Evolutionary conservation across 2,797 vertebrate genomes (phyloP).

Genomic region (Rhinatrema bivittatum): DNA sequence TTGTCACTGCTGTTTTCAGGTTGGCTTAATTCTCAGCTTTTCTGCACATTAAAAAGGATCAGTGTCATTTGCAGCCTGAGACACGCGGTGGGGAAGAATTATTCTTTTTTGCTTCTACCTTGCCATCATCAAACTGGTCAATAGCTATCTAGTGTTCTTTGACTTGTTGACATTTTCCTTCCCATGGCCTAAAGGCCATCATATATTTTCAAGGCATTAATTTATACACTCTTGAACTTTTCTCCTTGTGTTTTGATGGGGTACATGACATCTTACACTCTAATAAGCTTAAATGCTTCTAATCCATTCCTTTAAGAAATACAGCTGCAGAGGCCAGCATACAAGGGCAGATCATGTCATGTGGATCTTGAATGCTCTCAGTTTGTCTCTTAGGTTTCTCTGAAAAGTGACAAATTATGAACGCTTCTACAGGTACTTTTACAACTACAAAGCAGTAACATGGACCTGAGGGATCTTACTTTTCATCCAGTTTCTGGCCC

Average conservation of each 20-base stretch:
- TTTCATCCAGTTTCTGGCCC: constrained; percentile 57
- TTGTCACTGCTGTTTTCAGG: constrained; percentile 16
- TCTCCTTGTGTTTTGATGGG: constrained; percentile 27
- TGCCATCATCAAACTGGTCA: constrained; percentile 27
- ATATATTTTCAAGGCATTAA: constrained; percentile 44
- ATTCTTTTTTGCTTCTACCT: constrained; percentile 25
- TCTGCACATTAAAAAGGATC: constrained; percentile 29
- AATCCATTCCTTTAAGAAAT: constrained; percentile 68
- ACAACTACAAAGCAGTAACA: constrained; percentile 53
- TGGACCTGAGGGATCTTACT: constrained; percentile 53
- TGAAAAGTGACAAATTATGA: constrained; percentile 66
- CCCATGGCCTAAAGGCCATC: constrained; percentile 18
- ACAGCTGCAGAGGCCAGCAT: constrained; percentile 57
- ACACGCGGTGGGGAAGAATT: constrained; percentile 9
- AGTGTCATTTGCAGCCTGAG: constrained; percentile 21
- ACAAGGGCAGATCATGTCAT: constrained; percentile 63
- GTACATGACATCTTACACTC: constrained; percentile 45
- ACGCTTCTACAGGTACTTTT: constrained; percentile 66
- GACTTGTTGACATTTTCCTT: constrained; percentile 34
- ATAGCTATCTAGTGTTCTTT: constrained; percentile 18
- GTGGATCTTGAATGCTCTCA: constrained; percentile 62
- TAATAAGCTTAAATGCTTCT: constrained; percentile 66
- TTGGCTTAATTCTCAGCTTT: constrained; percentile 35
- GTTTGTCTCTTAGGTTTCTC: constrained; percentile 31
- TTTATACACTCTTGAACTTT: constrained; percentile 39